Conservation (phyloP, 2,888 invertebrate genomes). For the Tachina lurida region DNA sequence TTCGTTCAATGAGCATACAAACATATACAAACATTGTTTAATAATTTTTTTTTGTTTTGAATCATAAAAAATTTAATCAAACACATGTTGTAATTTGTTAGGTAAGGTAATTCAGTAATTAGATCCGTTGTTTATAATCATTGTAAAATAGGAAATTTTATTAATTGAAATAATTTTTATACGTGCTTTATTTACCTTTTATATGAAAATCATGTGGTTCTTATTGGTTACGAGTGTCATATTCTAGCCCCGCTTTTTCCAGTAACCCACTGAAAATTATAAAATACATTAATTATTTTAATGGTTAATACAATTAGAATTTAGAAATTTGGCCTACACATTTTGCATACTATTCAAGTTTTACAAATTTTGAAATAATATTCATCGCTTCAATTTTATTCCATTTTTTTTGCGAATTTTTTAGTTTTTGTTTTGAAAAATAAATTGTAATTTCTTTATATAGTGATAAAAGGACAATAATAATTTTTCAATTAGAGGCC, state of each 20-base stretch:
- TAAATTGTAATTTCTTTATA: too few species aligned
- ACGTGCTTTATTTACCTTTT: background rate
- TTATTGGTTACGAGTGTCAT: background rate
- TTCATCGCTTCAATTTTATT: too few species aligned
- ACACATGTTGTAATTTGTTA: slow-evolving; percentile 41
- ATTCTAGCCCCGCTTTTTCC: background rate
- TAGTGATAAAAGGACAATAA: too few species aligned
- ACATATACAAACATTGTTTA: background rate
- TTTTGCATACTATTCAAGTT: slow-evolving; percentile 55
- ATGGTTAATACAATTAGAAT: slow-evolving; percentile 1
- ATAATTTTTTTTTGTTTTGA: background rate
- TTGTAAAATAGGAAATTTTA: slow-evolving; percentile 4
- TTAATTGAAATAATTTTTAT: too few species aligned
- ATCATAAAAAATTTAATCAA: slow-evolving; percentile 11
- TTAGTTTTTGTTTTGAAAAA: too few species aligned
- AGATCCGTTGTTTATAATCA: slow-evolving; percentile 75
- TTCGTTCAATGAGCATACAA: background rate
- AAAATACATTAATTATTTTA: slow-evolving; percentile 48
- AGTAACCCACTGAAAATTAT: slow-evolving; percentile 51
- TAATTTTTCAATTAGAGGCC: too few species aligned
- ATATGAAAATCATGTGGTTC: background rate
- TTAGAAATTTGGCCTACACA: slow-evolving; percentile 4
- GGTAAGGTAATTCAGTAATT: slow-evolving; percentile 75
- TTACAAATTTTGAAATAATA: background rate
- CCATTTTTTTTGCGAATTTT: too few species aligned